These are phyloP conservation scores for Folsomia candida DNA, from an alignment of 2,888 invertebrate species.

Conservation along the genomic window DNA sequence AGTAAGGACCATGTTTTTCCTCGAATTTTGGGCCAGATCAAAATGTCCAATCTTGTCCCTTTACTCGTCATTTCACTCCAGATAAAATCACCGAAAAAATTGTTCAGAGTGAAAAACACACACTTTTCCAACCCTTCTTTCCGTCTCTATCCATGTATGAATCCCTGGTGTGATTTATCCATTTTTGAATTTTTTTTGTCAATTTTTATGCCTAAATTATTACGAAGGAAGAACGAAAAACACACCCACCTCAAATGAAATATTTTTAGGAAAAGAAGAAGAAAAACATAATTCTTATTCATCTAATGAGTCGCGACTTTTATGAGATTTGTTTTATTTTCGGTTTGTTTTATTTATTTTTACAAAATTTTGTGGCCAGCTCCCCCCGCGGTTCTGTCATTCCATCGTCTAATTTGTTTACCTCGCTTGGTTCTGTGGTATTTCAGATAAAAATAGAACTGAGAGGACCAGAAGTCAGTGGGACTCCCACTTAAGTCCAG, in stretches of 20 bases:
- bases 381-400: neutral
- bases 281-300: conserved; percentile 16
- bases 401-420: conserved; percentile 13
- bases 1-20: neutral
- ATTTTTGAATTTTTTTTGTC: neutral
- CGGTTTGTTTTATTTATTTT: conserved; percentile 27
- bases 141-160: conserved; percentile 20
- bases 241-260: neutral
- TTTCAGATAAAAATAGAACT: conserved; percentile 3
- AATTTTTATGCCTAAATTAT: neutral
- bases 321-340: conserved; percentile 35
- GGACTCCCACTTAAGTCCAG: neutral
- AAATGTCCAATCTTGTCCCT: conserved; percentile 23
- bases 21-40: conserved; percentile 17
- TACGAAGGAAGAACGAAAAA: neutral
- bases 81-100: conserved; percentile 47
- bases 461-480: neutral
- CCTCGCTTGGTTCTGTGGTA: neutral
- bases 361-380: conserved; percentile 12
- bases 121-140: too few species aligned
- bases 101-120: conserved; percentile 42
- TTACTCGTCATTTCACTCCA: conserved; percentile 19
- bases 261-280: neutral
- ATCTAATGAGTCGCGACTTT: conserved; percentile 39
- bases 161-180: conserved; percentile 45